Evolutionary conservation across 1,140 invertebrate genomes (phyloP), one percentile per base, ranked within the genome.

Genomic region (Diachasma alloeum): DNA sequence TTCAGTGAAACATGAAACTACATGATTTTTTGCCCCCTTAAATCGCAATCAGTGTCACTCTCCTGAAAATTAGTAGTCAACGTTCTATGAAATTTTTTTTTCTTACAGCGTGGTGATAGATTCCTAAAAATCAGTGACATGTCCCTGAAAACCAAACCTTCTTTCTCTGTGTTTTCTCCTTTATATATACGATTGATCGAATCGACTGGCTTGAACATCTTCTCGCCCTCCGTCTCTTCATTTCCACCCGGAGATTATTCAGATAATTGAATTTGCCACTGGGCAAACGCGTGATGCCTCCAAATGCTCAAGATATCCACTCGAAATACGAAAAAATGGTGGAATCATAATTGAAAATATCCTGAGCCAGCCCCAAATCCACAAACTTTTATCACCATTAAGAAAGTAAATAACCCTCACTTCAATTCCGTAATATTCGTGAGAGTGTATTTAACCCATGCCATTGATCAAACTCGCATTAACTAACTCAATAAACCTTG

Each of bases 181-280:
- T 31, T 31, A 31, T 6, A 31, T 6, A 31, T 6, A 31, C 31
- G 0, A 63, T 26, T 63, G 59, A 31, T 26, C 24, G 11, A 63
- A 63, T 63, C 59, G 22, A 26, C 9, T 26, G 9, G 4, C 4
- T 26, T 4, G 48, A 56, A 22, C n/a, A 8, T 26, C 59, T 63
- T 11, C 8, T 63, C 22, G 9, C 24, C 24, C 59, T 31, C 19
- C 0, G 22, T 6, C 19, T 63, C 24, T 63, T 63, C 59, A 63
- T 63, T 63, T 63, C 59, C 59, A 63, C 59, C 59, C 59, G 59
- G 59, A 63, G 59, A 63, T 63, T 63, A 63, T 63, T 63, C 59
- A 13, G 59, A 63, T 63, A 63, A 63, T 63, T 31, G 59, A 63
- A 63, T 63, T 11, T 6, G 24, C 59, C 59, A 24, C 1, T 11